Evolutionary conservation across 2,888 invertebrate species (phyloP).

Genomic region (Pammene aurita): DNA sequence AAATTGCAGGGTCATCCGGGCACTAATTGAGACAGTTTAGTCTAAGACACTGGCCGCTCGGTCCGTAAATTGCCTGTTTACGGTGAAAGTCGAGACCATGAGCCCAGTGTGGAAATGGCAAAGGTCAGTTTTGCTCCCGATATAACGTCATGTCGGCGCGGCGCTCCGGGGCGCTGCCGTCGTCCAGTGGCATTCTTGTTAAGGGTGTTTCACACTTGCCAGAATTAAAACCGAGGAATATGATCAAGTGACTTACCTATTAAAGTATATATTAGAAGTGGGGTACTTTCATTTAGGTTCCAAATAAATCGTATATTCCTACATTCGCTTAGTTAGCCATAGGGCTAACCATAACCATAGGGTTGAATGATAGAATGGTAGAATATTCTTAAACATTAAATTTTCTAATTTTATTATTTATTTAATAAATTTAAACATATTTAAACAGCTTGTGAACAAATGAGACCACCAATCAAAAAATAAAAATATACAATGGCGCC

Average conservation of each 20-base stretch:
- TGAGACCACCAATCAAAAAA: too few species aligned
- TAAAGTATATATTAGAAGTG: too few species aligned
- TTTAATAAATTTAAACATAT: too few species aligned
- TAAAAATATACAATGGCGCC: too few species aligned
- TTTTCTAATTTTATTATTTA: too few species aligned
- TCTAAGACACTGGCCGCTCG: conserved; percentile 75
- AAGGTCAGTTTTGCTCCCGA: conserved; percentile 76
- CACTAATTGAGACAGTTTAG: conserved; percentile 82
- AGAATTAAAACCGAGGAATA: neutral
- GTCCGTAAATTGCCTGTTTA: conserved; percentile 79
- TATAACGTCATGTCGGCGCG: conserved; percentile 70
- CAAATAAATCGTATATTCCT: too few species aligned
- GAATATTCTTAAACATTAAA: too few species aligned
- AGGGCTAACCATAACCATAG: too few species aligned
- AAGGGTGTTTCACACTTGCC: conserved; percentile 46
- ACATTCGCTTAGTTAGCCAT: too few species aligned
- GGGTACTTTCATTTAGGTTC: too few species aligned
- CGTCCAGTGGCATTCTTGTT: conserved; percentile 53
- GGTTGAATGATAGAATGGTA: too few species aligned
- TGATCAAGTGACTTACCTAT: neutral
- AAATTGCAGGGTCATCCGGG: conserved; percentile 79
- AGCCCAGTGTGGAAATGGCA: conserved; percentile 77
- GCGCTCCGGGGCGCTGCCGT: conserved; percentile 65
- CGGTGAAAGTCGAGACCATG: conserved; percentile 77
- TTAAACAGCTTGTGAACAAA: too few species aligned